Conservation (phyloP, 2,888 invertebrate genomes). For the Calliopum simillimum region DNA sequence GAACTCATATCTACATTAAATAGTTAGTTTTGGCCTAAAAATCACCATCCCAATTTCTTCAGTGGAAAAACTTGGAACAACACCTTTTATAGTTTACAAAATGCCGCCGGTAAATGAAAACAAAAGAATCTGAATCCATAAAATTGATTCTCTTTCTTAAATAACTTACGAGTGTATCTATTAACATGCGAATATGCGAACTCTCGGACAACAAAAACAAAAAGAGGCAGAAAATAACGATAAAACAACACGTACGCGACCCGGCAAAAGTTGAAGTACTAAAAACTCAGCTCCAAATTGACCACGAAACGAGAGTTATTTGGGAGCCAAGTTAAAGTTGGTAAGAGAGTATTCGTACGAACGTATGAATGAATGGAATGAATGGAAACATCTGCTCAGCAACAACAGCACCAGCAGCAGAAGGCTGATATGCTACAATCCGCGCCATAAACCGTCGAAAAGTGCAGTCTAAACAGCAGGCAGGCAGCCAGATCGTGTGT, state of each 20-base stretch:
- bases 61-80: too few species aligned
- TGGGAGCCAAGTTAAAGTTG: not conserved
- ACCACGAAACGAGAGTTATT: conserved; percentile 3
- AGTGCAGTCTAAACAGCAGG: too few species aligned
- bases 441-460: not conserved
- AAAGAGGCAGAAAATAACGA: not conserved
- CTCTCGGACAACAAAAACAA: not conserved
- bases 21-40: too few species aligned
- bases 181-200: not conserved
- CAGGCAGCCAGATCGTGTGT: too few species aligned
- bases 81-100: not conserved
- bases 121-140: not conserved
- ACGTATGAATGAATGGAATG: conserved; percentile 22
- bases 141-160: too few species aligned
- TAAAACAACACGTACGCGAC: not conserved
- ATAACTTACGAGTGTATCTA: too few species aligned
- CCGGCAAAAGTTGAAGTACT: conserved; percentile 15
- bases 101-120: conserved; percentile 10
- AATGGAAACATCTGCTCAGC: conserved; percentile 24
- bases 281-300: conserved; percentile 15
- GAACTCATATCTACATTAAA: too few species aligned
- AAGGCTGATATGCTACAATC: not conserved
- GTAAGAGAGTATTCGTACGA: not conserved
- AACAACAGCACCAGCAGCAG: not conserved
- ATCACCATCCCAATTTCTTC: too few species aligned